Conservation (phyloP, 2,888 invertebrate genomes). For the Eupithecia vulgata region DNA sequence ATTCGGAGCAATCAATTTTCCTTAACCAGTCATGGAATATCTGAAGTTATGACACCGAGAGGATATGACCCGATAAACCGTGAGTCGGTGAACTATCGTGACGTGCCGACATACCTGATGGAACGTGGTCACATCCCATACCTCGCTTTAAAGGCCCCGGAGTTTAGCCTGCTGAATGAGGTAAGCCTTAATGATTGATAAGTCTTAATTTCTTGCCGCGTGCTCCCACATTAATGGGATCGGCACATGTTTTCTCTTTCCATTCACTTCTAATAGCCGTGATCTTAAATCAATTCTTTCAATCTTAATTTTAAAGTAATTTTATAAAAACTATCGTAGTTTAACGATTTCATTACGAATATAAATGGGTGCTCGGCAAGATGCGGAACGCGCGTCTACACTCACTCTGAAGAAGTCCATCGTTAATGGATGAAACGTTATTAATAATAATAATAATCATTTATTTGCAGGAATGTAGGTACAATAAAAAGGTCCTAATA, state of each 20-base stretch:
- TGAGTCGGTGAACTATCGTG: background rate
- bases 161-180: conserved; percentile 56
- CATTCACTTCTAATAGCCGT: background rate
- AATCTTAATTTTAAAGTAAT: background rate
- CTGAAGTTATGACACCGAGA: background rate
- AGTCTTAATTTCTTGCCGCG: background rate
- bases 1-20: background rate
- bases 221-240: background rate
- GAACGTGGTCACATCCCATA: conserved; percentile 43
- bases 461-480: too few species aligned
- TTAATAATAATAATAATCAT: too few species aligned
- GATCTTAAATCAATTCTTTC: background rate
- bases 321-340: too few species aligned
- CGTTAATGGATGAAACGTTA: too few species aligned
- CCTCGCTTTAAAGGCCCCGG: conserved; percentile 32
- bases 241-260: background rate
- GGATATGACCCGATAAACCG: background rate
- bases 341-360: too few species aligned
- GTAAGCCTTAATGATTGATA: conserved; percentile 24
- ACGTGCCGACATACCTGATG: conserved; percentile 50
- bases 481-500: too few species aligned
- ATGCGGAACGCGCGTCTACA: too few species aligned
- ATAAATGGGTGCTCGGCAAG: too few species aligned
- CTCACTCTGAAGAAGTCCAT: too few species aligned
- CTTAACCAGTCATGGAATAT: background rate